A percentile compares a stretch with the other conserved stretches of the same genome.
These are phyloP conservation scores for Selenia dentaria DNA, from an alignment of 2,888 invertebrate genomes.

Conservation along the genomic window DNA sequence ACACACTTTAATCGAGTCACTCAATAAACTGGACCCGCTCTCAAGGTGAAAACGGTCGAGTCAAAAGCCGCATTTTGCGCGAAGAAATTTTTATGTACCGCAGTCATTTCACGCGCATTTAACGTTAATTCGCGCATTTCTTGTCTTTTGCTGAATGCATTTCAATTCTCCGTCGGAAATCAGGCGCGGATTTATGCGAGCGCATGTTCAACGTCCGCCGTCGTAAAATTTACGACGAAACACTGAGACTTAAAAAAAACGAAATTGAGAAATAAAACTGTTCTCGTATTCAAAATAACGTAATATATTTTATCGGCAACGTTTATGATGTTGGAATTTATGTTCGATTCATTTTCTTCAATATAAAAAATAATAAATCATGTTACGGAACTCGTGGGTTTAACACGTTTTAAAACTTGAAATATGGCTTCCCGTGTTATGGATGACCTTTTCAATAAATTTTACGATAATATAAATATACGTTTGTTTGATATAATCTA, in stretches of 20 bases:
- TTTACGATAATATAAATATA: conserved; percentile 34
- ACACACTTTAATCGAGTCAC: conserved; percentile 74
- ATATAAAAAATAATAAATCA: conserved; percentile 60
- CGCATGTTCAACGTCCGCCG: conserved; percentile 56
- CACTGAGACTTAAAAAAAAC: conserved; percentile 46
- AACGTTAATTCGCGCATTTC: conserved; percentile 72
- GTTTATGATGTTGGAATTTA: conserved; percentile 63
- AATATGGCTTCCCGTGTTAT: conserved; percentile 51
- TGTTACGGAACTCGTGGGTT: conserved; percentile 50
- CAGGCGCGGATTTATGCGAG: conserved; percentile 55
- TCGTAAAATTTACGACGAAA: conserved; percentile 59
- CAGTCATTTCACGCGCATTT: conserved; percentile 79
- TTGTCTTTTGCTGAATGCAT: conserved; percentile 58
- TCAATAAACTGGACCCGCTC: conserved; percentile 64
- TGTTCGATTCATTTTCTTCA: conserved; percentile 52
- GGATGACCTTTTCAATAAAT: conserved; percentile 45
- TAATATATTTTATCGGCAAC: conserved; percentile 60
- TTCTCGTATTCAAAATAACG: conserved; percentile 64
- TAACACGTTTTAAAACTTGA: conserved; percentile 41
- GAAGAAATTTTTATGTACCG: conserved; percentile 74
- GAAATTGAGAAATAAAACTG: conserved; percentile 68
- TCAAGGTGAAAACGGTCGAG: conserved; percentile 68
- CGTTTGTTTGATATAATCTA: conserved; percentile 34
- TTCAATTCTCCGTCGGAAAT: conserved; percentile 65
- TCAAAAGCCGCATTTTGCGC: conserved; percentile 65